Evolutionary conservation across 2,888 invertebrate species (phyloP), one percentile per base, ranked within the genome.

Genomic region (Microctonus brassicae): DNA sequence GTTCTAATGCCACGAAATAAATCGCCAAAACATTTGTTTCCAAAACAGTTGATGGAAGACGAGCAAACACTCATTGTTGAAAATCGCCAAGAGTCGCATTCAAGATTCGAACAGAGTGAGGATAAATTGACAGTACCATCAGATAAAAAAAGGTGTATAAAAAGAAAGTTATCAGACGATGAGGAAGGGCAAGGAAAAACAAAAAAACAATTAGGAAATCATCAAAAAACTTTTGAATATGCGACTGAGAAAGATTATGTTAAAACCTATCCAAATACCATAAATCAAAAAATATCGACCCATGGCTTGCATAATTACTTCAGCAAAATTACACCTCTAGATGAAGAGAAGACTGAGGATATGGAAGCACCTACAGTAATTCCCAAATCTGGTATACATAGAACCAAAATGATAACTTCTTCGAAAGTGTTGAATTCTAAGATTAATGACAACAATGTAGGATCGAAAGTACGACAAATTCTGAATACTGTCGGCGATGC

Each of bases 141-240:
- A 10, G 90, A 92, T 76, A 89, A 89, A 24, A 93, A 92, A 82
- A 92, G 92, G 1, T 88, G 89, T 61, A 73, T 88, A 0, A 93
- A 92, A 76, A 88, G 91, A 72, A 91, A 92, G 84, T 77, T 89
- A 1, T 89, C 90, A 34, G 90, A 91, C 36, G 89, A 90, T 71
- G 89, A 90, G 57, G 89, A 90, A 33, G 90, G 91, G 89, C 89
- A 58, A 89, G 90, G 67, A 91, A 89, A 86, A 77, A 90, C 93
- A 17, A 90, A 91, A 71, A 85, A 87, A 42, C 89, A 91, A 84
- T 87, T 94, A 86, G 89, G 91, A 13, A 91, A 91, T 80, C 87
- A 94, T 68, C 90, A 91, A 22, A 91, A 91, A 80, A 88, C 88
- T 73, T 87, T 92, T 58, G 92, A 90, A 81, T 84, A 80, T 63